Percentiles rank a stretch among this genome's conserved stretches.
Conservation (phyloP, 2,113 vertebrate genomes). For the Trogon melanurus region DNA sequence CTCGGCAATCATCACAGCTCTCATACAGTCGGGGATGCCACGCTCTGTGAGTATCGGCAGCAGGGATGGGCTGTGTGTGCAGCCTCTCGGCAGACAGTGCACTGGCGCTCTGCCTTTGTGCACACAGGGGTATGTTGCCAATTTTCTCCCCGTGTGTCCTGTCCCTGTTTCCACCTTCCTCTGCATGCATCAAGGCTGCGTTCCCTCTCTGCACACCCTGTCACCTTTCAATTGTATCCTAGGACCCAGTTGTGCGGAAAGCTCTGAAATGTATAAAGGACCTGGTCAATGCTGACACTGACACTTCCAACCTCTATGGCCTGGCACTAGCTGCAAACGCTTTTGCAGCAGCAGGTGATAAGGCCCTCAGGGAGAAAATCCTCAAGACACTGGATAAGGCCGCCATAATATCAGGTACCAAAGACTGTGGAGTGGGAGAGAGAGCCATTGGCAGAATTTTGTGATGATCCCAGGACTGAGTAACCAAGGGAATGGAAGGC, state of each 20-base stretch:
- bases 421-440: not conserved
- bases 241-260: conserved; percentile 65
- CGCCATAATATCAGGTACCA: conserved; percentile 50
- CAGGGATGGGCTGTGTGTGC: accelerated
- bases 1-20: conserved; percentile 13
- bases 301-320: conserved; percentile 54
- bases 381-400: conserved; percentile 49
- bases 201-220: not conserved
- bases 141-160: not conserved
- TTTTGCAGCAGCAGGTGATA: conserved; percentile 68
- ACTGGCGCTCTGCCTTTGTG: not conserved
- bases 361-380: conserved; percentile 31
- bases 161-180: not conserved
- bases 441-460: not conserved
- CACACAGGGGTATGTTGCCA: accelerated
- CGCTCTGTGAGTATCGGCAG: not conserved
- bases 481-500: not conserved
- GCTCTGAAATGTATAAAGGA: conserved; percentile 68
- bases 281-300: not conserved
- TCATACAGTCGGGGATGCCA: conserved; percentile 1
- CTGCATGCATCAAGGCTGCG: not conserved
- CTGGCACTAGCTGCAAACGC: conserved; percentile 67
- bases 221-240: not conserved
- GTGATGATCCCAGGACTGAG: not conserved
- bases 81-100: not conserved